Percentiles rank a stretch among this genome's conserved stretches.
These are phyloP conservation scores for Pterostichus madidus DNA, from an alignment of 2,888 invertebrate species.

Conservation along the genomic window DNA sequence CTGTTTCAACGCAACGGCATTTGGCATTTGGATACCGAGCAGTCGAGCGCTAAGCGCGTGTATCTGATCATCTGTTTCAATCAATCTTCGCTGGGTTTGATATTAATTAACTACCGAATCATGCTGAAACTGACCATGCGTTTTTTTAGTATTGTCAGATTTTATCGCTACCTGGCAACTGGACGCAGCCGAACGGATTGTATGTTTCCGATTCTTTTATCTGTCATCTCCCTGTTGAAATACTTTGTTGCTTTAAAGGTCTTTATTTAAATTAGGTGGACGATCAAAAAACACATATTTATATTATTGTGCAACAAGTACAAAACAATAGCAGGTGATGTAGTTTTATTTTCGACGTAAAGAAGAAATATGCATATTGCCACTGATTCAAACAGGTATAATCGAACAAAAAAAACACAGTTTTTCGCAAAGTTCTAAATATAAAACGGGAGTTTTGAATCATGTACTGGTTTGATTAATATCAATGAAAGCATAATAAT, in stretches of 20 bases:
- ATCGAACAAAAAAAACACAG: too few species aligned
- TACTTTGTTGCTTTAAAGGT: constrained; percentile 27
- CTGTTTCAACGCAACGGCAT: constrained; percentile 33
- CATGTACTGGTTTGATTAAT: too few species aligned
- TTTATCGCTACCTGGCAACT: constrained; percentile 11
- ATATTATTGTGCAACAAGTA: constrained; percentile 8
- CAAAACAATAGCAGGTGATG: constrained; percentile 10
- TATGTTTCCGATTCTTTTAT: constrained; percentile 49
- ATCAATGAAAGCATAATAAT: too few species aligned
- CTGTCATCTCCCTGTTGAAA: constrained; percentile 43
- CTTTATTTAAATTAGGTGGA: constrained; percentile 32
- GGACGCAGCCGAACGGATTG: constrained; percentile 26
- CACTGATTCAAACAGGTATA: too few species aligned
- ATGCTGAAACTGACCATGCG: constrained; percentile 42
- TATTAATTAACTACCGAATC: constrained; percentile 53
- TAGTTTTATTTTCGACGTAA: neutral
- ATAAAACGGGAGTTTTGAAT: too few species aligned
- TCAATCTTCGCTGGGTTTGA: constrained; percentile 49
- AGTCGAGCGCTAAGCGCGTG: constrained; percentile 3
- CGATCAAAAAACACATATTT: constrained; percentile 16
- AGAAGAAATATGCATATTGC: too few species aligned
- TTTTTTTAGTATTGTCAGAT: constrained; percentile 50
- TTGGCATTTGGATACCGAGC: constrained; percentile 23
- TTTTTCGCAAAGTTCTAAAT: too few species aligned
- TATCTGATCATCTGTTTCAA: constrained; percentile 50